phyloP scores from a whole-genome alignment of 2,113 vertebrate species.

The Mesocricetus auratus region DNA sequence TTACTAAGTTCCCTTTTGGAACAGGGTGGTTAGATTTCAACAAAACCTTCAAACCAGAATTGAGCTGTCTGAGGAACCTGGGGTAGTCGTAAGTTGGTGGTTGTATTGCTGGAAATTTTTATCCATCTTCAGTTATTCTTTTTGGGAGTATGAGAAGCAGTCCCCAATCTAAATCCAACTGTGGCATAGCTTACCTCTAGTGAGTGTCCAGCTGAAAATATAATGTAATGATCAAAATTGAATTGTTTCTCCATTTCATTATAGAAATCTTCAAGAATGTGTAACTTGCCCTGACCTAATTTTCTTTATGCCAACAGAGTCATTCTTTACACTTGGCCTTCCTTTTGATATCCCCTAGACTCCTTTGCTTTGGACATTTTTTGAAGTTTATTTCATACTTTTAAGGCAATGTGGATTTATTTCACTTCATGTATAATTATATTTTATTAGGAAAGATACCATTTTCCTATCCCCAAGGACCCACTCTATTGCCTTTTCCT shows the following conservation, averaged over 20 bases:
- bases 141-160: not conserved
- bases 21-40: not conserved
- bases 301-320: not conserved
- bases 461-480: not conserved
- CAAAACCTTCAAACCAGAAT: not conserved
- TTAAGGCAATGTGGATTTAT: not conserved
- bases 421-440: slow-evolving; percentile 15
- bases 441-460: not conserved
- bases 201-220: too few species aligned
- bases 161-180: not conserved
- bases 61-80: not conserved
- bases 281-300: not conserved
- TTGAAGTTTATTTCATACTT: not conserved
- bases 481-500: not conserved
- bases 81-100: too few species aligned
- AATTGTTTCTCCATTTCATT: not conserved
- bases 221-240: not conserved
- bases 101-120: not conserved
- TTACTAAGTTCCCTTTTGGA: not conserved
- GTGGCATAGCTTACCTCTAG: not conserved
- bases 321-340: not conserved
- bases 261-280: not conserved
- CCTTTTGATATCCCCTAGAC: not conserved
- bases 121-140: not conserved
- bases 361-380: not conserved